phyloP scores from a whole-genome alignment of 2,888 invertebrate genomes.

The Meteorus cinctellus region DNA sequence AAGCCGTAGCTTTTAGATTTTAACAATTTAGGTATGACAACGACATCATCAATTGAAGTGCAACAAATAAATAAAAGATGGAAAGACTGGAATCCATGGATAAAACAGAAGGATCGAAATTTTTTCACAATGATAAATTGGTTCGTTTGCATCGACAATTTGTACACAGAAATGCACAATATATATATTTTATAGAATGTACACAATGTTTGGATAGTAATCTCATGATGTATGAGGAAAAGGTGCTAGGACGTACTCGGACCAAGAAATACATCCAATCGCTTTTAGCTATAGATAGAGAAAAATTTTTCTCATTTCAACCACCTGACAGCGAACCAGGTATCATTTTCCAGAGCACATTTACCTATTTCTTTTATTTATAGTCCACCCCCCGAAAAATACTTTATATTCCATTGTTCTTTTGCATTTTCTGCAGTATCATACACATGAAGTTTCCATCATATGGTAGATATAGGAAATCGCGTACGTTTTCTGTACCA shows the following conservation, averaged over 20 bases:
- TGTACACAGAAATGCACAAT: not conserved
- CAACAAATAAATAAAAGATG: not conserved
- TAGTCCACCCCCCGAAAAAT: not conserved
- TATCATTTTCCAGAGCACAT: not conserved
- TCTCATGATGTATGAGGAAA: constrained; percentile 26
- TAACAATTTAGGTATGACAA: not conserved
- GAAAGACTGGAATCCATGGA: not conserved
- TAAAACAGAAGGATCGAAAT: not conserved
- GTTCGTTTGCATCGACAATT: not conserved
- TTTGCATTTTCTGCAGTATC: not conserved
- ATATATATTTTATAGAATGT: not conserved
- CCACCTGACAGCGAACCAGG: not conserved
- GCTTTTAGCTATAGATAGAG: constrained; percentile 33
- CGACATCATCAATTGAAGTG: not conserved
- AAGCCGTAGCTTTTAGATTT: not conserved
- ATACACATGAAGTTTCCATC: not conserved
- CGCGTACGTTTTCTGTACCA: not conserved
- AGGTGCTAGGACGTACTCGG: constrained; percentile 2
- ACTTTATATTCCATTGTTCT: not conserved
- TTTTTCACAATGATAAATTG: not conserved
- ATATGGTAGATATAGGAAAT: not conserved
- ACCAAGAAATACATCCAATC: constrained; percentile 43
- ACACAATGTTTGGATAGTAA: constrained; percentile 1
- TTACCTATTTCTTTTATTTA: not conserved
- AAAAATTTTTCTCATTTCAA: constrained; percentile 26